Conservation (phyloP, 2,888 invertebrate species). For the Adela reaumurella region DNA sequence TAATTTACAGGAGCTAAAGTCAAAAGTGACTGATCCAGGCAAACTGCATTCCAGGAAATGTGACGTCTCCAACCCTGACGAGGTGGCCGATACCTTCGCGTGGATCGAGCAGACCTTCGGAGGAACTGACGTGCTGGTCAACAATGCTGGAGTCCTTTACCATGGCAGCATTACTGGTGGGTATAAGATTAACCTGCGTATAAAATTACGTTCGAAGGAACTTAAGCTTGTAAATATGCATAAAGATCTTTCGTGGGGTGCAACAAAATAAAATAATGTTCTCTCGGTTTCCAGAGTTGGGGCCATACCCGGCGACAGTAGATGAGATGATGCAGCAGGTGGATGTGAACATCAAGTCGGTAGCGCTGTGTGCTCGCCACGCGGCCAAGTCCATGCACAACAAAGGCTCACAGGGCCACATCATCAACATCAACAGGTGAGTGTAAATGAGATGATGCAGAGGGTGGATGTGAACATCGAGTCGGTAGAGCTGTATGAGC, state of each 20-base stretch:
- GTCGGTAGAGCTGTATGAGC: too few relatives aligned
- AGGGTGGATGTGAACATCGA: too few relatives aligned
- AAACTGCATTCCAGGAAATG: constrained; percentile 20
- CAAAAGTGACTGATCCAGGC: constrained; percentile 17
- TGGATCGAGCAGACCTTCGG: constrained; percentile 22
- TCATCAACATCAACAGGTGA: constrained; percentile 8
- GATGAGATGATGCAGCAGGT: constrained; percentile 2
- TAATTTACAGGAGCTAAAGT: constrained; percentile 15
- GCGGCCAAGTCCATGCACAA: constrained; percentile 5
- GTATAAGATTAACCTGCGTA: too few relatives aligned
- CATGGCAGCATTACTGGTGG: constrained; percentile 10
- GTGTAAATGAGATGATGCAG: too few relatives aligned
- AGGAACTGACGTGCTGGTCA: constrained; percentile 26
- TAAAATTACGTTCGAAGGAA: too few relatives aligned
- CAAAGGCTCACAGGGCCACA: constrained; percentile 2
- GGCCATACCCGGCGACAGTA: not conserved
- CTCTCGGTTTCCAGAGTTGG: too few relatives aligned
- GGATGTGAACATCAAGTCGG: constrained; percentile 3
- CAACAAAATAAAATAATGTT: too few relatives aligned
- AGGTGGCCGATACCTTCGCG: constrained; percentile 19
- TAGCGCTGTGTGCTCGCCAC: constrained; percentile 1
- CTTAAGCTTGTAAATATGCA: too few relatives aligned
- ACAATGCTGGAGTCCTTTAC: constrained; percentile 24
- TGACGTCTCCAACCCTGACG: constrained; percentile 19
- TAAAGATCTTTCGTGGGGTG: too few relatives aligned